A percentile compares a stretch with the other conserved stretches of the same genome.
phyloP scores from a whole-genome alignment of 1,140 invertebrate genomes.

The Teleopsis dalmanni region DNA sequence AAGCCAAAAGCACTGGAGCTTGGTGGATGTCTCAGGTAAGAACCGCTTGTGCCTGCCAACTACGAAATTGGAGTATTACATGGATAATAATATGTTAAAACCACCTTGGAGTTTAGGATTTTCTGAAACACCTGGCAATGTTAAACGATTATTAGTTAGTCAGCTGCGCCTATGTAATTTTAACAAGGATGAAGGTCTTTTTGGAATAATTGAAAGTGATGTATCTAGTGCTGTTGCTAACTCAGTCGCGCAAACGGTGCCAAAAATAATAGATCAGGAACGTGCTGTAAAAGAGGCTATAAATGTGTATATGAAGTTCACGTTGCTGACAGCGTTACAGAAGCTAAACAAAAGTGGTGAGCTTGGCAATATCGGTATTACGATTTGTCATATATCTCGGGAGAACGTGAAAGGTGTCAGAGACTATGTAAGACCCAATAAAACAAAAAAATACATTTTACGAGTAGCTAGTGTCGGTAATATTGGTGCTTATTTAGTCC shows the following conservation, averaged over 20 bases:
- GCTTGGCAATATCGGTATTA: conserved; percentile 50
- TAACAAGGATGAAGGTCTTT: conserved; percentile 67
- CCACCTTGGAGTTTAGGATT: conserved; percentile 73
- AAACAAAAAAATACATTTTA: conserved; percentile 52
- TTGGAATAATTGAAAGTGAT: conserved; percentile 74
- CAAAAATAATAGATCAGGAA: conserved; percentile 68
- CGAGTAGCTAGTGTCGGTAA: conserved; percentile 66
- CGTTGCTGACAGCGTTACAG: conserved; percentile 65
- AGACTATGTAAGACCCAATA: conserved; percentile 28
- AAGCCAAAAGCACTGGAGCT: conserved; percentile 66
- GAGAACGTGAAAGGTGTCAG: conserved; percentile 47
- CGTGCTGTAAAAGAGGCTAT: conserved; percentile 69
- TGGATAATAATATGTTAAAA: conserved; percentile 42
- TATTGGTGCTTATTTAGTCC: conserved; percentile 60
- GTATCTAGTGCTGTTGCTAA: conserved; percentile 57
- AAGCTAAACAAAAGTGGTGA: conserved; percentile 56
- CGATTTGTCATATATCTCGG: conserved; percentile 62
- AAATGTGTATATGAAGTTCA: conserved; percentile 76
- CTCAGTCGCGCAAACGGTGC: conserved; percentile 63
- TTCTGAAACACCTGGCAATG: conserved; percentile 70
- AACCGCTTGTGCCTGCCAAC: conserved; percentile 59
- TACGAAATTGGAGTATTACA: conserved; percentile 49
- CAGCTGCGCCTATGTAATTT: conserved; percentile 70
- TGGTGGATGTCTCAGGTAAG: conserved; percentile 74
- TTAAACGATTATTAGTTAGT: conserved; percentile 62